Evolutionary conservation across 2,797 vertebrate genomes (phyloP).

Genomic region (Pangasius mekongensis): DNA sequence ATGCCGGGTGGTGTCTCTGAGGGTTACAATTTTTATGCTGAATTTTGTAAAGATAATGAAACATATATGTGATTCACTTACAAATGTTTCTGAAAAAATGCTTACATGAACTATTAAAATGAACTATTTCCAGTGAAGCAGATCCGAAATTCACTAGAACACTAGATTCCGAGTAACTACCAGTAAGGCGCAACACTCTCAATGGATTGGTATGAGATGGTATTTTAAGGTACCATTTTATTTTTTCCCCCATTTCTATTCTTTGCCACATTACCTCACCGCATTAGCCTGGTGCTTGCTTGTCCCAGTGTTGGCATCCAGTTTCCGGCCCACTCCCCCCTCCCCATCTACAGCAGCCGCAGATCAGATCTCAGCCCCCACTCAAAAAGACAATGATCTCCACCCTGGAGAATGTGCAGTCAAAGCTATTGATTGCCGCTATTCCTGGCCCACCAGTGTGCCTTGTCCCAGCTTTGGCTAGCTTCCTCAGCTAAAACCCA

Average conservation of each 20-base stretch:
- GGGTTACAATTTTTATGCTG: slow-evolving; percentile 1
- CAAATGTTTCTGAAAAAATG: neutral
- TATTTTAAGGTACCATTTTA: slow-evolving; percentile 77
- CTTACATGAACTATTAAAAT: neutral
- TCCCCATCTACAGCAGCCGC: slow-evolving; percentile 74
- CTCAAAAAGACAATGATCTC: slow-evolving; percentile 88
- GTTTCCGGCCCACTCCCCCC: slow-evolving; percentile 81
- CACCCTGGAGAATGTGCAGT: slow-evolving; percentile 88
- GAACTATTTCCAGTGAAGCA: neutral
- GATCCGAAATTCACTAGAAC: neutral
- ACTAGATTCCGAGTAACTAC: neutral
- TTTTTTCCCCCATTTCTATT: slow-evolving; percentile 74
- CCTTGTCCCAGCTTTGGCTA: slow-evolving; percentile 72
- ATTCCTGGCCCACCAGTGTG: slow-evolving; percentile 90
- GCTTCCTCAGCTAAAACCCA: slow-evolving; percentile 72
- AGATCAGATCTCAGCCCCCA: slow-evolving; percentile 89
- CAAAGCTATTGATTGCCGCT: slow-evolving; percentile 91
- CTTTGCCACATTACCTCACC: slow-evolving; percentile 80
- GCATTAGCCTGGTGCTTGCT: slow-evolving; percentile 72
- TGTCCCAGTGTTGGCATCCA: slow-evolving; percentile 79
- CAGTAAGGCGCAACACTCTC: neutral
- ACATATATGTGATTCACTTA: neutral
- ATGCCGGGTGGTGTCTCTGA: neutral
- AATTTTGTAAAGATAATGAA: neutral
- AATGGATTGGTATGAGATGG: slow-evolving; percentile 49